These are phyloP conservation scores for Hassar affinis DNA, from an alignment of 2,113 vertebrate genomes.

Conservation along the genomic window DNA sequence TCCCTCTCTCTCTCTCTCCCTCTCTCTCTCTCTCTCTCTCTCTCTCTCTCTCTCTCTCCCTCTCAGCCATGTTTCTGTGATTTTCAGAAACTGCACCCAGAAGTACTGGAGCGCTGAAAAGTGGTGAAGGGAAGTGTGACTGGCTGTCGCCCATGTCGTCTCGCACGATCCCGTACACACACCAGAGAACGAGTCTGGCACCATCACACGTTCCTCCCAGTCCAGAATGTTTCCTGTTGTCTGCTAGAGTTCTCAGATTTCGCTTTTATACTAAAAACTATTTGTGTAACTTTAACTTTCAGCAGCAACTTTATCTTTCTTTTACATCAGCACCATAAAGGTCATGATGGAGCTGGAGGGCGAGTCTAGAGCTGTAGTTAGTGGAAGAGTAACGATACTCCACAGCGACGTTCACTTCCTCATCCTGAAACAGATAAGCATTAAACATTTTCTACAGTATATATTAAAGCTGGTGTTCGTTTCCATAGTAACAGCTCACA, in stretches of 20 bases:
- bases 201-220: background rate
- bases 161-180: background rate
- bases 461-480: too few species aligned
- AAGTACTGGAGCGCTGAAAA: background rate
- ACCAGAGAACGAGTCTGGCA: background rate
- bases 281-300: background rate
- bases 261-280: background rate
- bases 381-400: too few species aligned
- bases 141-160: slow-evolving; percentile 14
- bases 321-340: too few species aligned
- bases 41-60: background rate
- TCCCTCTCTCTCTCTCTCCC: too few species aligned
- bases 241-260: background rate
- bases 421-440: too few species aligned
- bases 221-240: background rate
- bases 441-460: too few species aligned
- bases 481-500: too few species aligned
- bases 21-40: too few species aligned
- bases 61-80: background rate
- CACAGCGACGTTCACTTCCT: too few species aligned
- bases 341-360: too few species aligned
- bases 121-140: slow-evolving; percentile 17
- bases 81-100: background rate
- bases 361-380: too few species aligned
- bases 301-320: background rate